Percentiles rank a stretch among this genome's conserved stretches.
phyloP scores from a whole-genome alignment of 1,140 invertebrate genomes.

The Neomicropteryx cornuta region DNA sequence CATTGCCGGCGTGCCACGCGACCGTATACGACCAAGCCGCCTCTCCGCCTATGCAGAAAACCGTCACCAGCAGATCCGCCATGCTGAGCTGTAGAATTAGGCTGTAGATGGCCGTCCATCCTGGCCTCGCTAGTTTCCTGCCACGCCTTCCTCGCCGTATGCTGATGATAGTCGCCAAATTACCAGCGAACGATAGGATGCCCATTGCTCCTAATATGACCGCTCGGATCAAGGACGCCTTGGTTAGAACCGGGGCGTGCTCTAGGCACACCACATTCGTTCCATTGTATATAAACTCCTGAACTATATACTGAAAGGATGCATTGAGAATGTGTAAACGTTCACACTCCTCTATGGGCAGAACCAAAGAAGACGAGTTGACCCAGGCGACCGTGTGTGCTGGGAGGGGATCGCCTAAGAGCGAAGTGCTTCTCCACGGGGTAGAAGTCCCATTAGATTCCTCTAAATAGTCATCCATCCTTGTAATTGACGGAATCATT shows the following conservation, averaged over 20 bases:
- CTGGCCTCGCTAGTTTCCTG: slow-evolving; percentile 40
- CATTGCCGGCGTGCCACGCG: slow-evolving; percentile 66
- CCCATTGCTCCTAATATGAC: slow-evolving; percentile 57
- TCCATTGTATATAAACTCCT: slow-evolving; percentile 26
- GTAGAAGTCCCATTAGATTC: too few species aligned
- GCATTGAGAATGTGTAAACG: too few species aligned
- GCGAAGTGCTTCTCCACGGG: too few species aligned
- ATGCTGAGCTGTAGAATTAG: slow-evolving; percentile 64
- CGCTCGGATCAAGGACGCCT: slow-evolving; percentile 44
- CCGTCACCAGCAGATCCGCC: slow-evolving; percentile 67
- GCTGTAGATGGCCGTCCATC: slow-evolving; percentile 60
- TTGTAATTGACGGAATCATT: too few species aligned
- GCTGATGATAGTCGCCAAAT: slow-evolving; percentile 62
- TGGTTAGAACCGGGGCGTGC: slow-evolving; percentile 52
- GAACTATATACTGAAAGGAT: too few species aligned
- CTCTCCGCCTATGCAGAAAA: slow-evolving; percentile 71
- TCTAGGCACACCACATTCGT: slow-evolving; percentile 36
- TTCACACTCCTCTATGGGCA: too few species aligned
- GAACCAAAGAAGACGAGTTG: too few species aligned
- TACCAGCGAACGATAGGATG: slow-evolving; percentile 58
- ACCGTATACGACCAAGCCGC: slow-evolving; percentile 70
- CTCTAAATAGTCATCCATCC: too few species aligned
- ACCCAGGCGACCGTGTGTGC: too few species aligned
- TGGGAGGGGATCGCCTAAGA: too few species aligned
- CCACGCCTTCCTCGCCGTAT: slow-evolving; percentile 47